phyloP scores from a whole-genome alignment of 2,888 invertebrate genomes.

The Coenonympha glycerion region DNA sequence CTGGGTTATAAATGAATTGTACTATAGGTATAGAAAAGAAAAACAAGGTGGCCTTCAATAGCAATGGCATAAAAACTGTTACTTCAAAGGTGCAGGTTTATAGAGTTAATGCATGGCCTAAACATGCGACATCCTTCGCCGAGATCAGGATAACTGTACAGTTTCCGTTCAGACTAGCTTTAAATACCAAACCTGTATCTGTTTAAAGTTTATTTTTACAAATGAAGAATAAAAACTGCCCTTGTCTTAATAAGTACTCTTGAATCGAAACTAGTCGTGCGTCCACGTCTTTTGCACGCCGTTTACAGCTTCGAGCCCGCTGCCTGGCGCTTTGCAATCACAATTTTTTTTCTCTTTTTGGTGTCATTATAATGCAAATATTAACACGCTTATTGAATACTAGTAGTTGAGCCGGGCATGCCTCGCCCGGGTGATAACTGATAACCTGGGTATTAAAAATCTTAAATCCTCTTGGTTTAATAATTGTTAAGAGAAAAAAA shows the following conservation, averaged over 20 bases:
- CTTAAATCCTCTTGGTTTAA: too few species aligned
- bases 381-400: too few species aligned
- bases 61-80: not conserved
- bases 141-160: constrained; percentile 67
- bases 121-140: constrained; percentile 51
- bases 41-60: not conserved
- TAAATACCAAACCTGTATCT: constrained; percentile 72
- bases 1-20: too few species aligned
- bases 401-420: too few species aligned
- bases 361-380: constrained; percentile 62
- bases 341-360: constrained; percentile 56
- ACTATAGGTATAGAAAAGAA: not conserved
- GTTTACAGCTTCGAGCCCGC: constrained; percentile 29
- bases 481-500: too few species aligned
- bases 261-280: constrained; percentile 62
- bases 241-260: constrained; percentile 72
- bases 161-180: constrained; percentile 71
- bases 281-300: constrained; percentile 39
- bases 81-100: not conserved
- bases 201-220: constrained; percentile 66
- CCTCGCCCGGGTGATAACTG: too few species aligned
- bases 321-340: constrained; percentile 47
- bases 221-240: constrained; percentile 75
- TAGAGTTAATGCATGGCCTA: constrained; percentile 7
- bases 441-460: too few species aligned